A percentile compares a stretch with the other conserved stretches of the same genome.
Conservation (phyloP, 2,113 vertebrate genomes). For the Polypterus bichir region DNA sequence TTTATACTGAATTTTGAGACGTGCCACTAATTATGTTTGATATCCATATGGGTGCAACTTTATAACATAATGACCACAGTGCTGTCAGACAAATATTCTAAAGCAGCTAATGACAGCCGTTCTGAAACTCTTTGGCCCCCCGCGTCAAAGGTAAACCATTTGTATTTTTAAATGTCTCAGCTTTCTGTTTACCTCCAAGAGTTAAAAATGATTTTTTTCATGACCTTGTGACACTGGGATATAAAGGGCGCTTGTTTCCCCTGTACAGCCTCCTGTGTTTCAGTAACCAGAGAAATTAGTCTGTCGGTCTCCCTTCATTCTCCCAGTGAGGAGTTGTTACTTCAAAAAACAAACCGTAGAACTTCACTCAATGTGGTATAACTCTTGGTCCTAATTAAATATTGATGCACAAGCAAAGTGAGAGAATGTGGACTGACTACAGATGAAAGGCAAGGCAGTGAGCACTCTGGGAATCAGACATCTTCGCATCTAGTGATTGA, state of each 20-base stretch:
- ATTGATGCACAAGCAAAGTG: constrained; percentile 28
- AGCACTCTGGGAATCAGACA: too few relatives aligned
- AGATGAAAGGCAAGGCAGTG: too few relatives aligned
- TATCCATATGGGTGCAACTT: too few relatives aligned
- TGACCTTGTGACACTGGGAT: constrained; percentile 17
- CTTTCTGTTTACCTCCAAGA: not conserved
- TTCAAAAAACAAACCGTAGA: constrained; percentile 15
- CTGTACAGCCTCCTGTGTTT: constrained; percentile 1
- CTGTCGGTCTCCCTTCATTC: constrained; percentile 3
- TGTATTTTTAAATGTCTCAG: not conserved
- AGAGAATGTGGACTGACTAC: too few relatives aligned
- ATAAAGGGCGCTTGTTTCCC: not conserved
- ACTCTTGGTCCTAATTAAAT: constrained; percentile 38
- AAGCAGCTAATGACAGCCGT: not conserved
- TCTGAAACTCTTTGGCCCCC: constrained; percentile 1
- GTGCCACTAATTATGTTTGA: too few relatives aligned
- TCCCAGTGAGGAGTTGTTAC: constrained; percentile 19
- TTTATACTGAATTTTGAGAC: too few relatives aligned
- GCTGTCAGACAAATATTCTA: too few relatives aligned
- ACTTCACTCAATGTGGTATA: constrained; percentile 39
- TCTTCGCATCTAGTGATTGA: too few relatives aligned
- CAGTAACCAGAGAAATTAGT: not conserved
- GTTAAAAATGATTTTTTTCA: constrained; percentile 3
- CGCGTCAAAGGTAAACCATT: constrained; percentile 3
- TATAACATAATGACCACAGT: too few relatives aligned